A percentile compares a stretch with the other conserved stretches of the same genome.
Conservation (phyloP, 2,113 vertebrate species). For the Speoplatyrhinus poulsoni region DNA sequence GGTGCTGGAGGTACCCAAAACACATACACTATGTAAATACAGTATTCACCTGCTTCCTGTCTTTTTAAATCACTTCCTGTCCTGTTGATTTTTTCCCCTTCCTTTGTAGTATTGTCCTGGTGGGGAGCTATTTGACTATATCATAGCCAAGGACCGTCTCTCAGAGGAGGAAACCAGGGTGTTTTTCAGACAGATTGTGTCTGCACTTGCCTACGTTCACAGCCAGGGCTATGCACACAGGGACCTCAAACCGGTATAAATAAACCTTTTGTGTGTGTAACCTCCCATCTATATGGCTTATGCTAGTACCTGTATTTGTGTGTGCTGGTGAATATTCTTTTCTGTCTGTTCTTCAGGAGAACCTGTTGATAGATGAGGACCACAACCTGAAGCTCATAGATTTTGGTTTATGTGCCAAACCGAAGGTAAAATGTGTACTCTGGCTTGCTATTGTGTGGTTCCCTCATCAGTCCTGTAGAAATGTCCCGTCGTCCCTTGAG, state of each 20-base stretch:
- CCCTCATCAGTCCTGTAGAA: not conserved
- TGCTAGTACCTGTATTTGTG: not conserved
- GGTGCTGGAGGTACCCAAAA: conserved; percentile 85
- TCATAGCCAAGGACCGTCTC: conserved; percentile 90
- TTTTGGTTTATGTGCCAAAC: conserved; percentile 95
- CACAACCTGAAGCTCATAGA: conserved; percentile 95
- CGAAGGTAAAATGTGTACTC: conserved; percentile 80
- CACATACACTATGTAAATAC: not conserved
- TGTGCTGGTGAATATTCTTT: conserved; percentile 4
- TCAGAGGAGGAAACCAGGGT: conserved; percentile 88
- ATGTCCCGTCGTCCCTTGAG: no score
- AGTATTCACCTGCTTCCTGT: not conserved
- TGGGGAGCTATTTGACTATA: conserved; percentile 95
- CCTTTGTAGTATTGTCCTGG: conserved; percentile 89
- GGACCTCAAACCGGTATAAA: conserved; percentile 89
- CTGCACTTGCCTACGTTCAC: conserved; percentile 91
- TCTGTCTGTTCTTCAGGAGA: conserved; percentile 80
- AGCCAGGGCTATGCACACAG: conserved; percentile 93
- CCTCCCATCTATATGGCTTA: no score
- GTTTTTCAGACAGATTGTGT: conserved; percentile 94
- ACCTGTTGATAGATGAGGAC: conserved; percentile 88
- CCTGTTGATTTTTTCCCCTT: not conserved
- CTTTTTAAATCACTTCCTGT: not conserved
- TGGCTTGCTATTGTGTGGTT: not conserved
- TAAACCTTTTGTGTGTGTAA: no score